These are phyloP conservation scores for Maniola jurtina DNA, from an alignment of 1,140 invertebrate genomes.

Conservation along the genomic window DNA sequence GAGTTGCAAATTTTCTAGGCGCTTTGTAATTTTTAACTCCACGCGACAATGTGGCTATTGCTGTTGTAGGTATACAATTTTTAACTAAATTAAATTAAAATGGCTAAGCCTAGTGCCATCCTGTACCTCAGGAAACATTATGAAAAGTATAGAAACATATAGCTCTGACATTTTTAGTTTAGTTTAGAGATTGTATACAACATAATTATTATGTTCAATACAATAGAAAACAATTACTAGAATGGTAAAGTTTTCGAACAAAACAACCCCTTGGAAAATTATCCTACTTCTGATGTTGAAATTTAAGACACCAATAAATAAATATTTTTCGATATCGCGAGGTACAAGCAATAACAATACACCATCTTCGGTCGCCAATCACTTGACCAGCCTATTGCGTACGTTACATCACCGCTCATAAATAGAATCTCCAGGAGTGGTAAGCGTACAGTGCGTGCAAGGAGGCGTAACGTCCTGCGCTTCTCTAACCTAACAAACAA, in stretches of 20 bases:
- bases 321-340: not conserved
- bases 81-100: too few relatives aligned
- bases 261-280: too few relatives aligned
- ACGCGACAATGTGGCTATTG: not conserved
- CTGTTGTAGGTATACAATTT: too few relatives aligned
- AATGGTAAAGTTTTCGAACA: too few relatives aligned
- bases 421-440: slow-evolving; percentile 72
- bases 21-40: not conserved
- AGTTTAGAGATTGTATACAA: too few relatives aligned
- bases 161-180: too few relatives aligned
- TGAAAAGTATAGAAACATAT: too few relatives aligned
- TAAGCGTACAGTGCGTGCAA: slow-evolving; percentile 57
- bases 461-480: slow-evolving; percentile 56
- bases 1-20: too few relatives aligned
- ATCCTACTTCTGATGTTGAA: not conserved
- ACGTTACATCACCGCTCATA: slow-evolving; percentile 69
- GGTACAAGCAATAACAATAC: slow-evolving; percentile 3
- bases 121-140: too few relatives aligned
- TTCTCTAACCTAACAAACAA: slow-evolving; percentile 49
- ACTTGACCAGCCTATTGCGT: slow-evolving; percentile 50
- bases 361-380: slow-evolving; percentile 37
- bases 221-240: too few relatives aligned
- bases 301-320: not conserved
- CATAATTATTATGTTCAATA: too few relatives aligned
- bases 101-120: too few relatives aligned